Base-by-base conservation (phyloP, 2,888 invertebrate genomes). In the Tuberolachnus salignus region DNA sequence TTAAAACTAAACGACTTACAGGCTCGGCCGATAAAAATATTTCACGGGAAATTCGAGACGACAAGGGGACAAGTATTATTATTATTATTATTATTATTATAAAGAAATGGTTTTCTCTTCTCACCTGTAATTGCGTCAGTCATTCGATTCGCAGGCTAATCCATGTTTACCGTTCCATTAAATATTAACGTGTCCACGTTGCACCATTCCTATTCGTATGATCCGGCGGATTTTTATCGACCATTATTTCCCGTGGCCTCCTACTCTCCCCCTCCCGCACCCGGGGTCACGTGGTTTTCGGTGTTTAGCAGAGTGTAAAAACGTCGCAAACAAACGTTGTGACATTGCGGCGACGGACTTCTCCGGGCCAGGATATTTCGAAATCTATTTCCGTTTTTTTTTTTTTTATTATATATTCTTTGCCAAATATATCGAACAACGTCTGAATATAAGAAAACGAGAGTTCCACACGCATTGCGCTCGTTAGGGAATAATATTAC, bases 331-430 rank as follows among this genome's bases (percentile, higher is more conserved):
- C 55, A 75, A 66, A 13, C 46, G 46, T 75, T 75, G 75, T 75
- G 66, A 66, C 75, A 75, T 75, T 75, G 75, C 66, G 75, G 75
- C 75, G 66, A 75, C 66, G 75, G 75, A 75, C 75, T 66, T 64
- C 64, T 66, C 26, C 46, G 64, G 46, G 55, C 23, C 55, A 26
- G 75, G 53, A 46, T 75, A 75, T 75, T 75, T 64, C 44, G 75
- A 75, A 75, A 75, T 46, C 46, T 14, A 63, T 75, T 75, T 75
- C 66, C 75, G 64, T 66, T 55, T 9, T 13, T 44, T 21, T 19
- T 53, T 51, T 34, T 34, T 34, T 34, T 34, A 34, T n/a, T n/a
- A n/a, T n/a, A n/a, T n/a, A n/a, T n/a, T n/a, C n/a, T n/a, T n/a
- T n/a, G n/a, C n/a, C n/a, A n/a, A n/a, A n/a, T 44, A 46, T 46